A percentile compares a stretch with the other conserved stretches of the same genome.
Conservation (phyloP, 2,888 invertebrate species). For the Chrysina gloriosa region DNA sequence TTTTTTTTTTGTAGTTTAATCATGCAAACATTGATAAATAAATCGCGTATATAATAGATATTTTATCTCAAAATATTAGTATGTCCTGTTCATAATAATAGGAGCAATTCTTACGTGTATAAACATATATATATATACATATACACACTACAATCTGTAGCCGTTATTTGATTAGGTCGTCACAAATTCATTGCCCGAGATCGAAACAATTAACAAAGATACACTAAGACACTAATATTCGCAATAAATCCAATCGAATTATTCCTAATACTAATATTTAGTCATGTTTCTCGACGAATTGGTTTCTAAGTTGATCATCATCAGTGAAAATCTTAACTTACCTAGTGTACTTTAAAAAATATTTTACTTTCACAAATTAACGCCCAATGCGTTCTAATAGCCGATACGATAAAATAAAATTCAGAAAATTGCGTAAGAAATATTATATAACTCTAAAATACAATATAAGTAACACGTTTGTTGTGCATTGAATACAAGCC, state of each 20-base stretch:
- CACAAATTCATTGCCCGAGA: background rate
- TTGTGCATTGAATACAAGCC: no score
- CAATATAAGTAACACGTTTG: no score
- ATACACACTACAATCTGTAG: slow-evolving; percentile 10
- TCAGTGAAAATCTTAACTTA: slow-evolving; percentile 17
- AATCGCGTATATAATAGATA: slow-evolving; percentile 7
- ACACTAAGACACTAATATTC: background rate
- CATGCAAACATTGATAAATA: slow-evolving; percentile 22
- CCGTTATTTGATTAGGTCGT: slow-evolving; percentile 21
- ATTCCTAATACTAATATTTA: slow-evolving; percentile 9
- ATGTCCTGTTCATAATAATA: slow-evolving; percentile 1
- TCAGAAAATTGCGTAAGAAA: background rate
- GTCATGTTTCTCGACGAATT: background rate
- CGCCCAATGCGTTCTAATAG: background rate
- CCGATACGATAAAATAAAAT: background rate
- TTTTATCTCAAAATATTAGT: slow-evolving; percentile 22
- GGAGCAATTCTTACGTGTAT: slow-evolving; percentile 16
- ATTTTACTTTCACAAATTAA: background rate
- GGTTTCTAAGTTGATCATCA: background rate
- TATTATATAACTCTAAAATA: no score
- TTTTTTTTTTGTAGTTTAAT: background rate
- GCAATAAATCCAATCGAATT: slow-evolving; percentile 16
- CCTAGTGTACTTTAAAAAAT: slow-evolving; percentile 2
- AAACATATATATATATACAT: slow-evolving; percentile 13
- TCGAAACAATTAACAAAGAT: background rate